A percentile compares a stretch with the other conserved stretches of the same genome.
Evolutionary conservation across 1,140 invertebrate genomes (phyloP).

Genomic region (Neodiprion lecontei): DNA sequence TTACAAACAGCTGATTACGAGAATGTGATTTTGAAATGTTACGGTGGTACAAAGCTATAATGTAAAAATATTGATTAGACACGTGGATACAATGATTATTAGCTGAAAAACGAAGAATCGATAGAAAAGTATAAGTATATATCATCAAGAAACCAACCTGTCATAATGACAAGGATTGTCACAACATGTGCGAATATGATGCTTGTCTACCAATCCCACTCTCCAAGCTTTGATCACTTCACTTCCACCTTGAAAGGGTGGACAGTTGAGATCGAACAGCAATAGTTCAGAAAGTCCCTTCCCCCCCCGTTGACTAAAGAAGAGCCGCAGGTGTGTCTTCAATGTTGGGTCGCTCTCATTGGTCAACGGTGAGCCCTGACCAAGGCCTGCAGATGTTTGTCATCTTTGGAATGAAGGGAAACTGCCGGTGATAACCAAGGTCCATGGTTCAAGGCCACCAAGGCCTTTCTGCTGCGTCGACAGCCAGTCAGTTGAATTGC

Average conservation of each 20-base stretch:
- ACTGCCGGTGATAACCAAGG: too few species aligned
- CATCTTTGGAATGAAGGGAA: too few species aligned
- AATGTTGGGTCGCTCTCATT: too few species aligned
- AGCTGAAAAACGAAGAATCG: slow-evolving; percentile 36
- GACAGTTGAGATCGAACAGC: neutral
- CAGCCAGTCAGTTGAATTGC: neutral
- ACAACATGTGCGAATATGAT: slow-evolving; percentile 30
- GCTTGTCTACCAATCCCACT: neutral
- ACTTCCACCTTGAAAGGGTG: neutral
- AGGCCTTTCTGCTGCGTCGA: neutral
- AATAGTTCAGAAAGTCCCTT: too few species aligned
- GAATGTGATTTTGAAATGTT: slow-evolving; percentile 20
- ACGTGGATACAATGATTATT: slow-evolving; percentile 21
- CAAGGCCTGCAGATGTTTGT: too few species aligned
- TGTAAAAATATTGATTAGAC: slow-evolving; percentile 16
- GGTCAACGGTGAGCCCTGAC: too few species aligned
- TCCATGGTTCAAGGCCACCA: neutral
- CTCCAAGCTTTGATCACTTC: neutral
- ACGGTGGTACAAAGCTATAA: slow-evolving; percentile 32
- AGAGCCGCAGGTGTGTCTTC: too few species aligned
- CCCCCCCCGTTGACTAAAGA: too few species aligned
- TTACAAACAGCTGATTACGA: slow-evolving; percentile 23
- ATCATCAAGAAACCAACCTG: slow-evolving; percentile 44
- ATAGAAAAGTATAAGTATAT: slow-evolving; percentile 34
- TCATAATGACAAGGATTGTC: slow-evolving; percentile 41